These are phyloP conservation scores for Chelonus insularis DNA, from an alignment of 1,140 invertebrate genomes.

Conservation along the genomic window DNA sequence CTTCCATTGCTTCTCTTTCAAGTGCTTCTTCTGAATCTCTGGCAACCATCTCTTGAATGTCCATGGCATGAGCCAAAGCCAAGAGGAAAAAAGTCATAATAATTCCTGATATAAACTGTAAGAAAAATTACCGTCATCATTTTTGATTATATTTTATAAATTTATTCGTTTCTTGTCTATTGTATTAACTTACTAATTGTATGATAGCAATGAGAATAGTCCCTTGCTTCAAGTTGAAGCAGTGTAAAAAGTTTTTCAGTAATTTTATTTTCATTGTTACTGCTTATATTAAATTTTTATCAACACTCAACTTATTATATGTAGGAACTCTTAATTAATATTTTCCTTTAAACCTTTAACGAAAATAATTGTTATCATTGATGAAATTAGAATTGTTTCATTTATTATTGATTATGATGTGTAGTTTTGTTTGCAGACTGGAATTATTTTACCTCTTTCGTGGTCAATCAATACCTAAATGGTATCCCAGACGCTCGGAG, in stretches of 20 bases:
- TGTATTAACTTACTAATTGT: constrained; percentile 52
- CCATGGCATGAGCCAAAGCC: constrained; percentile 54
- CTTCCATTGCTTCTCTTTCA: constrained; percentile 53
- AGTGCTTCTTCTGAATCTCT: constrained; percentile 57
- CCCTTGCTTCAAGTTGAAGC: constrained; percentile 58
- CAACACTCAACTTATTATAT: not conserved
- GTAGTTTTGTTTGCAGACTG: too few species aligned
- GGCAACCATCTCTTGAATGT: constrained; percentile 57
- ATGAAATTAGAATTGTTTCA: too few species aligned
- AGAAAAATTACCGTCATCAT: not conserved
- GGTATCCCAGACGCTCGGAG: too few species aligned
- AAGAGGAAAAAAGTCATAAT: constrained; percentile 56
- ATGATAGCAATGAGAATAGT: constrained; percentile 59
- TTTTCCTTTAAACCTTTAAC: too few species aligned
- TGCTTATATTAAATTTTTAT: too few species aligned
- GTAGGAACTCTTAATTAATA: too few species aligned
- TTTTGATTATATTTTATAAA: not conserved
- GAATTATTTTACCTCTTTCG: too few species aligned
- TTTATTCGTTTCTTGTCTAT: constrained; percentile 11
- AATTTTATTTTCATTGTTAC: constrained; percentile 50
- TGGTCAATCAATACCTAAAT: too few species aligned
- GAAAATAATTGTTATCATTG: too few species aligned
- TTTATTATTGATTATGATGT: too few species aligned
- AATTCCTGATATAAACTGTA: constrained; percentile 54
- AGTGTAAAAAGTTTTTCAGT: constrained; percentile 53